phyloP scores from a whole-genome alignment of 2,113 vertebrate genomes.

The Isurus oxyrinchus region DNA sequence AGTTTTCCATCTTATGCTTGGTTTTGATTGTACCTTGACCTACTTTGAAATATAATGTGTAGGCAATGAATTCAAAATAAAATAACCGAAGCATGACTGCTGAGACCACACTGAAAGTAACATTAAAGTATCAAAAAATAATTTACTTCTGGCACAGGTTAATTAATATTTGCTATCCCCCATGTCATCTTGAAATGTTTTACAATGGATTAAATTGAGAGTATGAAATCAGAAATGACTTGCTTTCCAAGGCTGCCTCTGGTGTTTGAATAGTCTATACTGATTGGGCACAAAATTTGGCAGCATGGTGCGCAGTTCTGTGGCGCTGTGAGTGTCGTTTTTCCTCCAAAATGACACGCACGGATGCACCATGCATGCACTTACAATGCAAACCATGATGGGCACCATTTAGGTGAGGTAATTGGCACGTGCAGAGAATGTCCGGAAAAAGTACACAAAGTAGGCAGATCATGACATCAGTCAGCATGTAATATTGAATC shows the following conservation, averaged over 20 bases:
- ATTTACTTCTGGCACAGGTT: constrained; percentile 30
- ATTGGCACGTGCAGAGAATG: neutral
- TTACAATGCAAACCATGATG: neutral
- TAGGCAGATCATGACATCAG: neutral
- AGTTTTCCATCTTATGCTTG: constrained; percentile 42
- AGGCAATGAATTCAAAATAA: neutral
- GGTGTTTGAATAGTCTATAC: neutral
- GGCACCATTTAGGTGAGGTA: neutral
- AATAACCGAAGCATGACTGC: neutral
- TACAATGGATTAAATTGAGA: constrained; percentile 1
- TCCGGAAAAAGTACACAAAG: neutral
- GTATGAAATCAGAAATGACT: neutral
- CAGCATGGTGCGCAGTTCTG: neutral
- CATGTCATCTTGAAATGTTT: constrained; percentile 20
- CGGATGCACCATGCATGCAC: too few relatives aligned
- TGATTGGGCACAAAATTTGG: neutral
- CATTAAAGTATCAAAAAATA: constrained; percentile 20
- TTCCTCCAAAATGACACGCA: neutral
- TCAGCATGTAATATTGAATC: neutral
- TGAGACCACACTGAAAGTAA: constrained; percentile 1
- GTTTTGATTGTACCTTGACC: constrained; percentile 34
- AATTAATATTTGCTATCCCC: constrained; percentile 33
- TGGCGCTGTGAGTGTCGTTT: neutral
- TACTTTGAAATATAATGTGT: constrained; percentile 15
- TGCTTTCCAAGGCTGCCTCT: neutral